Evolutionary conservation across 1,140 invertebrate species (phyloP).

Genomic region (Calosoma granatense): DNA sequence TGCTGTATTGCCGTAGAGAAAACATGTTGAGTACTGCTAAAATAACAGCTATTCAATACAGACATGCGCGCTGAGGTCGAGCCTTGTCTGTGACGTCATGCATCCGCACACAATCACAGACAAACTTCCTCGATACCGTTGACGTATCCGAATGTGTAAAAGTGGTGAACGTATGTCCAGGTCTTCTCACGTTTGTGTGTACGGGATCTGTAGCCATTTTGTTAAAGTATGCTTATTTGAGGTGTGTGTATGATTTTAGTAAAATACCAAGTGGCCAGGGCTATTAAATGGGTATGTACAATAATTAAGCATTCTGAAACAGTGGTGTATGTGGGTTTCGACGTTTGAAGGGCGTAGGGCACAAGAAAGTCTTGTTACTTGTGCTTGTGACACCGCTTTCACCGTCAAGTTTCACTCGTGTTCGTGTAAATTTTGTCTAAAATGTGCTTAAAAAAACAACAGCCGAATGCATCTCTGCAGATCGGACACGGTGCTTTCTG

Average conservation of each 20-base stretch:
- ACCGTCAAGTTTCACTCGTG: background rate
- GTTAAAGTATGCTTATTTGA: conserved; percentile 37
- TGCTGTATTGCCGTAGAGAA: background rate
- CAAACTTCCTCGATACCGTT: conserved; percentile 13
- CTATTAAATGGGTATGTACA: conserved; percentile 33
- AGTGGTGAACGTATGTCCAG: conserved; percentile 15
- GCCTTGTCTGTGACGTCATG: conserved; percentile 31
- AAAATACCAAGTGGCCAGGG: conserved; percentile 28
- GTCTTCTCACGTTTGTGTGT: conserved; percentile 18
- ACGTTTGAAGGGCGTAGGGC: conserved; percentile 2
- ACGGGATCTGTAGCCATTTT: conserved; percentile 34
- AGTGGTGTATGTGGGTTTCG: conserved; percentile 13
- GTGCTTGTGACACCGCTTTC: background rate
- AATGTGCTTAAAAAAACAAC: conserved; percentile 11
- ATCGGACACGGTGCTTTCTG: too few species aligned
- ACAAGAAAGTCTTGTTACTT: background rate
- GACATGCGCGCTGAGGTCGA: background rate
- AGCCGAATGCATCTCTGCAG: conserved; percentile 17
- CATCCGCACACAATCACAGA: conserved; percentile 11
- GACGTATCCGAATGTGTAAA: background rate
- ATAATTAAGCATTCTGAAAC: conserved; percentile 11
- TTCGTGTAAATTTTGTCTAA: background rate
- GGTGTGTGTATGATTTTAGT: conserved; percentile 34
- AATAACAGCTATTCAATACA: conserved; percentile 5
- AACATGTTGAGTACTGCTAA: background rate